Base-by-base conservation (phyloP, 2,888 invertebrate species). In the Drosophila nigritarsus region DNA sequence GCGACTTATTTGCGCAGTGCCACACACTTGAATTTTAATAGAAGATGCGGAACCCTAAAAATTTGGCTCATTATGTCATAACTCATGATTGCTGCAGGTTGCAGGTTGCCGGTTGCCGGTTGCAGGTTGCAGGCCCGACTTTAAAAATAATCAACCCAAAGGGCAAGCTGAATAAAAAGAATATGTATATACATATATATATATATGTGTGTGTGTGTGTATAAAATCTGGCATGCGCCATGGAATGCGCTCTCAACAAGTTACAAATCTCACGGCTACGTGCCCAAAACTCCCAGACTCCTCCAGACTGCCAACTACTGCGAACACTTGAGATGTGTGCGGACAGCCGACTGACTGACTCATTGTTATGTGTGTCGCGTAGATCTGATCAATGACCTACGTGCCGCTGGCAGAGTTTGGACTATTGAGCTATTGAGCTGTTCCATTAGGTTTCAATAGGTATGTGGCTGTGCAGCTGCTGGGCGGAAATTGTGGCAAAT, bases 351-450 rank as follows among this genome's bases (percentile, higher is more conserved):
- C 77, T 68, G 80, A 91, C 55, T 27, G 38, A n/a, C 75, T 68
- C 81, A 91, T 91, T 91, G 86, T 82, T 83, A 91, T 87, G 83
- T 90, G 76, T 86, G 91, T 91, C 91, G 90, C 90, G 91, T 91
- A 90, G 82, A 87, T 89, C 90, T 89, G 91, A 91, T 91, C 91
- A 91, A 90, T 91, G 88, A 84, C 88, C 90, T 90, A 91, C 90
- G 90, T 90, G 91, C 75, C 69, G 70, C 72, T 63, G 62, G 65
- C 61, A 48, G 65, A 59, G 49, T 20, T 58, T 53, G 30, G 50
- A 56, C 45, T 15, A 24, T 53, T 24, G 24, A 38, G 54, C 82
- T 75, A 84, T 83, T 84, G 85, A 82, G 82, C 74, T 67, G 75
- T 67, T 56, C 87, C 87, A 90, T 87, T 90, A 87, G 73, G 51